phyloP scores from a whole-genome alignment of 2,797 vertebrate genomes.

The Serranus cabrilla region DNA sequence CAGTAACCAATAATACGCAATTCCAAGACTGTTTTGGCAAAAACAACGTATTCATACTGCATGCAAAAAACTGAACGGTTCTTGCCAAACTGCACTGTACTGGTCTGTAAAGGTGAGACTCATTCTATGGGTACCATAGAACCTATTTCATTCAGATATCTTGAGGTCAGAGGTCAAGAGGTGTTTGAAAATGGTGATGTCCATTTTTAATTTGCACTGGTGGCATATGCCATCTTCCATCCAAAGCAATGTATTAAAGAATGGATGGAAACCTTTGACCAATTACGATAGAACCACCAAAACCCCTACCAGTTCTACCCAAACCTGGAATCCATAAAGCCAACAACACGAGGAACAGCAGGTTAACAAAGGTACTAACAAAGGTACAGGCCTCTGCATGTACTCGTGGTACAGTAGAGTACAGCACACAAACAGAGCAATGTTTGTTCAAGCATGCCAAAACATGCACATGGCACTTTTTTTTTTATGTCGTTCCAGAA shows the following conservation, averaged over 20 bases:
- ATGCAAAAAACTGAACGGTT: no score
- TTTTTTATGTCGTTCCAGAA: background rate
- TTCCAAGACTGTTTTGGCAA: no score
- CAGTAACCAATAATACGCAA: no score
- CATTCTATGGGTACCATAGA: no score
- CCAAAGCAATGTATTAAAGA: background rate
- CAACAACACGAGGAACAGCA: background rate
- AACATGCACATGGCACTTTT: background rate
- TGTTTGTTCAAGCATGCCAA: slow-evolving; percentile 1
- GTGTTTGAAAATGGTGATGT: no score
- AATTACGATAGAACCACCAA: background rate
- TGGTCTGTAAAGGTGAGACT: no score
- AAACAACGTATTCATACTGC: no score
- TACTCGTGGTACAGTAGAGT: background rate
- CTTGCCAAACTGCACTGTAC: no score
- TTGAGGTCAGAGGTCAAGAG: no score
- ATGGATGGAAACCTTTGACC: background rate
- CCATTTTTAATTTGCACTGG: background rate
- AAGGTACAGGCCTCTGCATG: background rate
- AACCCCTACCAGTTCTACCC: background rate
- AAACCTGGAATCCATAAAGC: background rate
- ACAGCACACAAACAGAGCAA: background rate
- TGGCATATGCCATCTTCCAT: background rate
- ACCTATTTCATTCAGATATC: no score
- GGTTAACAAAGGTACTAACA: background rate